Evolutionary conservation across 2,888 invertebrate genomes (phyloP).

Genomic region (Platycheirus rosarum): DNA sequence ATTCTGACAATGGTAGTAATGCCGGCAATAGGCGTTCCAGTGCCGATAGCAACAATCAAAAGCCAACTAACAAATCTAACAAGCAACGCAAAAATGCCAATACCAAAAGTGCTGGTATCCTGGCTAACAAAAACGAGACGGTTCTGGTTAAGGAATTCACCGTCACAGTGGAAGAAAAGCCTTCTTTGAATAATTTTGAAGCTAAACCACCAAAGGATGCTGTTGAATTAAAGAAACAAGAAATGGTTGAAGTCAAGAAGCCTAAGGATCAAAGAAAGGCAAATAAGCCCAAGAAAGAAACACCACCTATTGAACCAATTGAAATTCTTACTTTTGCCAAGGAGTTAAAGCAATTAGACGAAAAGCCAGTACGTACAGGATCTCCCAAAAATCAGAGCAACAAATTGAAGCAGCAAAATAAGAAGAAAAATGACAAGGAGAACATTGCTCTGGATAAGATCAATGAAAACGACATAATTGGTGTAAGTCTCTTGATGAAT

Average conservation of each 20-base stretch:
- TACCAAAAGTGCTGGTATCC: conserved; percentile 77
- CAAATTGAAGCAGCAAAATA: conserved; percentile 77
- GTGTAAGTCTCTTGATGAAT: conserved; percentile 87
- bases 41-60: conserved; percentile 71
- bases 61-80: conserved; percentile 77
- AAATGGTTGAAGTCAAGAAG: conserved; percentile 77
- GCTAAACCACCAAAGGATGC: conserved; percentile 92
- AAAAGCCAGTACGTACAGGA: conserved; percentile 76
- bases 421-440: conserved; percentile 86
- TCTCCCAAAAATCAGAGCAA: conserved; percentile 80
- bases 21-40: conserved; percentile 53
- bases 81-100: conserved; percentile 76
- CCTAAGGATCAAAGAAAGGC: conserved; percentile 76
- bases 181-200: conserved; percentile 89
- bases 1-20: conserved; percentile 55
- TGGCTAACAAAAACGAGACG: conserved; percentile 80
- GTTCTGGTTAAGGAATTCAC: conserved; percentile 76
- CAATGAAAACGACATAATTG: conserved; percentile 87
- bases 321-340: conserved; percentile 77
- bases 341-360: conserved; percentile 77
- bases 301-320: conserved; percentile 56
- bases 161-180: conserved; percentile 76
- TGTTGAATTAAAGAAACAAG: conserved; percentile 80
- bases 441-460: conserved; percentile 83
- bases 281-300: conserved; percentile 76